Percentiles rank a stretch among this genome's conserved stretches.
These are phyloP conservation scores for Caenorhabditis macrosperma DNA, from an alignment of 2,888 invertebrate genomes.

Conservation along the genomic window DNA sequence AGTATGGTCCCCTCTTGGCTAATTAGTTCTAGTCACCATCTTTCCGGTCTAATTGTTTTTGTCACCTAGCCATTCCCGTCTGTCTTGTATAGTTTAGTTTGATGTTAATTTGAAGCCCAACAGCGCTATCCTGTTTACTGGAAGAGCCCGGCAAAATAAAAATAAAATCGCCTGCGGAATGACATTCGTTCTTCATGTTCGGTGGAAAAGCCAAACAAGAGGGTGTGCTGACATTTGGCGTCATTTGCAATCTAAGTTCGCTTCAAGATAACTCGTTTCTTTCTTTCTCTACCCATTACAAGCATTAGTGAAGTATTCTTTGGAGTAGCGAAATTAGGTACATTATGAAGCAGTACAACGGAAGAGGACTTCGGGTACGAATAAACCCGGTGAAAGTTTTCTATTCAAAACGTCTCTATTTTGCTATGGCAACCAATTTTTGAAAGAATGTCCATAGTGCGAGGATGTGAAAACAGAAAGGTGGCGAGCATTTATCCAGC, in stretches of 20 bases:
- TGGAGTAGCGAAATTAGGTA: constrained; percentile 10
- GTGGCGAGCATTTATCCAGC: not conserved
- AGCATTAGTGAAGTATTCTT: not conserved
- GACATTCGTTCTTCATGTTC: no score
- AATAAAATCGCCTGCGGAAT: not conserved
- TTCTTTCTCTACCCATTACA: not conserved
- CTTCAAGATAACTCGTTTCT: not conserved
- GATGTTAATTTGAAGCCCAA: constrained; percentile 37
- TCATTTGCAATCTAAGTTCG: not conserved
- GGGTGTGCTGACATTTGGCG: no score
- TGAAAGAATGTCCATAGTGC: not conserved
- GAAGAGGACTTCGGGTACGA: not conserved
- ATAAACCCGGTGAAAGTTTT: not conserved
- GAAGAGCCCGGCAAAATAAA: not conserved
- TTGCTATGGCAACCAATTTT: constrained; percentile 12
- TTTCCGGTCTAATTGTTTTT: constrained; percentile 40
- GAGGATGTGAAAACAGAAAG: not conserved
- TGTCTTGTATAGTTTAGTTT: constrained; percentile 39
- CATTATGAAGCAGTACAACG: not conserved
- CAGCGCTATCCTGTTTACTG: constrained; percentile 13
- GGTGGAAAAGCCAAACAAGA: no score
- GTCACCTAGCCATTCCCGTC: constrained; percentile 25
- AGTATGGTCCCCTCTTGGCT: not conserved
- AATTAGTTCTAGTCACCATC: constrained; percentile 12
- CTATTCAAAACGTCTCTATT: not conserved